Percentiles rank a stretch among this genome's conserved stretches.
phyloP scores from a whole-genome alignment of 2,888 invertebrate species.

The Xylota sylvarum region DNA sequence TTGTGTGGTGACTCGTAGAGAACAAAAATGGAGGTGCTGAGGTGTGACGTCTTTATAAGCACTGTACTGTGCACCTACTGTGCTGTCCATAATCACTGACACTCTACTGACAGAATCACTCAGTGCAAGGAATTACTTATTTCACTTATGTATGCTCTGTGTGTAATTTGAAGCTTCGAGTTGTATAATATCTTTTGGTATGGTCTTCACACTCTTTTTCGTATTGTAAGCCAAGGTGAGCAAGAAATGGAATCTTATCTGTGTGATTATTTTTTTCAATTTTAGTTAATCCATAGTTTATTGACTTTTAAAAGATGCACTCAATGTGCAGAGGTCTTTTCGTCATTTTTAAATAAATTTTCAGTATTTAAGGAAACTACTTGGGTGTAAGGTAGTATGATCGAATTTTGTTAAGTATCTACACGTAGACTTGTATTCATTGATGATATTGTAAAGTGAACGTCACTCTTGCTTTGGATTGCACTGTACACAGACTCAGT shows the following conservation, averaged over 20 bases:
- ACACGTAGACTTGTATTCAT: too few relatives aligned
- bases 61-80: not conserved
- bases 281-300: constrained; percentile 1
- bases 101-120: constrained; percentile 31
- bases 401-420: too few relatives aligned
- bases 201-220: not conserved
- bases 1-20: constrained; percentile 21
- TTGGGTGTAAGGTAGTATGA: too few relatives aligned
- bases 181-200: constrained; percentile 37
- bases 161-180: constrained; percentile 26
- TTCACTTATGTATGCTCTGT: constrained; percentile 28
- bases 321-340: too few relatives aligned
- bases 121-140: constrained; percentile 20
- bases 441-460: too few relatives aligned
- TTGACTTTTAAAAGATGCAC: not conserved
- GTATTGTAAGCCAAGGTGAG: constrained; percentile 65
- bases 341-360: too few relatives aligned
- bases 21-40: constrained; percentile 26
- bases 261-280: constrained; percentile 2
- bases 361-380: too few relatives aligned
- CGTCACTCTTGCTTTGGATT: too few relatives aligned
- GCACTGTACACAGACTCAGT: too few relatives aligned
- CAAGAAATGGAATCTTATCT: constrained; percentile 39
- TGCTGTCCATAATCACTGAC: constrained; percentile 24
- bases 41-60: constrained; percentile 35